Conservation (phyloP, 2,797 vertebrate species). For the Acrossocheilus wenchowensis region DNA sequence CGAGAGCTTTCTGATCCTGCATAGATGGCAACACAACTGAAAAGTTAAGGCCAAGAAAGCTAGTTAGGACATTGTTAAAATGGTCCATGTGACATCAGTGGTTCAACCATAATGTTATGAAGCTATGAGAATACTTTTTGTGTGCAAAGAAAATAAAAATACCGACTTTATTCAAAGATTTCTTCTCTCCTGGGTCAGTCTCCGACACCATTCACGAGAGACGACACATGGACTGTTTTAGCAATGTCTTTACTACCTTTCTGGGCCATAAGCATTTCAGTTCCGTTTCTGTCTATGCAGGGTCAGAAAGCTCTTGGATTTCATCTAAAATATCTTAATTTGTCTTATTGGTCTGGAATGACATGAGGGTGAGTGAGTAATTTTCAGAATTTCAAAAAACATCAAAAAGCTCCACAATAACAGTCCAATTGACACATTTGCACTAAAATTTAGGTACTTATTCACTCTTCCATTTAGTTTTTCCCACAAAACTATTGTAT, state of each 20-base stretch:
- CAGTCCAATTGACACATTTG: background rate
- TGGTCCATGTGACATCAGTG: background rate
- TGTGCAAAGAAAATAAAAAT: background rate
- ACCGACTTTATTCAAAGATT: background rate
- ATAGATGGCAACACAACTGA: background rate
- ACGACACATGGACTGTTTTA: background rate
- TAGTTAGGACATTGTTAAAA: background rate
- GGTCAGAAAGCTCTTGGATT: background rate
- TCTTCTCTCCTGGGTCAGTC: background rate
- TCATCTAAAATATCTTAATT: background rate
- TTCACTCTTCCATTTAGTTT: background rate
- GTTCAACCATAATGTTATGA: background rate
- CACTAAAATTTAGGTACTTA: background rate
- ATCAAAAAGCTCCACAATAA: background rate
- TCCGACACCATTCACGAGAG: background rate
- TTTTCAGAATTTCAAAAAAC: background rate
- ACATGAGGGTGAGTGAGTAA: background rate
- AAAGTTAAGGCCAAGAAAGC: background rate
- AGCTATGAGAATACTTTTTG: background rate
- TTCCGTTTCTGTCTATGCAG: background rate
- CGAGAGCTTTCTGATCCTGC: background rate
- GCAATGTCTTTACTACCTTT: background rate
- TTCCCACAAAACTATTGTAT: background rate
- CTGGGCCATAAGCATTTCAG: background rate
- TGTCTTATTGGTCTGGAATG: background rate